Percentiles rank a stretch among this genome's conserved stretches.
Evolutionary conservation across 2,113 vertebrate genomes (phyloP).

Genomic region (Abramis brama): DNA sequence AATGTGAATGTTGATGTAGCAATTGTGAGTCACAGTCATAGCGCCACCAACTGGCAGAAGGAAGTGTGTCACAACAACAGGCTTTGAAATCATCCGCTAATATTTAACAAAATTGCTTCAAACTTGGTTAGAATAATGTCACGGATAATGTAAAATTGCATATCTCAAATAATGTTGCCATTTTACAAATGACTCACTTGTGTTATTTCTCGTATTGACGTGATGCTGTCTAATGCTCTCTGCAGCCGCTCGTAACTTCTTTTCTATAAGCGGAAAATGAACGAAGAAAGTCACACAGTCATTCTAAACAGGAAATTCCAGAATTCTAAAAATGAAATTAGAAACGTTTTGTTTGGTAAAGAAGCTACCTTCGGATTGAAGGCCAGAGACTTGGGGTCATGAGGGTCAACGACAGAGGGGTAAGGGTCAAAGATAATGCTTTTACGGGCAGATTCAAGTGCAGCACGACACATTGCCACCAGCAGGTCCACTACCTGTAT

Average conservation of each 20-base stretch:
- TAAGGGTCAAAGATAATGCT: conserved; percentile 97
- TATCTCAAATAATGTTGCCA: background rate
- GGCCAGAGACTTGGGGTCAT: conserved; percentile 89
- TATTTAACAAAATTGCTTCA: background rate
- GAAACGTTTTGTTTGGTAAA: background rate
- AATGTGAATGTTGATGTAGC: background rate
- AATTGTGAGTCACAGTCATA: background rate
- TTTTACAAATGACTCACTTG: conserved; percentile 77
- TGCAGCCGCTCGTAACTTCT: conserved; percentile 93
- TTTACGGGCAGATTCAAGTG: conserved; percentile 93
- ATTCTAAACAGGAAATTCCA: background rate
- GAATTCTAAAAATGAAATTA: background rate
- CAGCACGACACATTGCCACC: conserved; percentile 95
- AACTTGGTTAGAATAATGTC: background rate
- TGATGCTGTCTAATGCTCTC: conserved; percentile 90
- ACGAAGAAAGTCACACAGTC: background rate
- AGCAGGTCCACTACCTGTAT: conserved; percentile 91
- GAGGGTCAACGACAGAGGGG: conserved; percentile 92
- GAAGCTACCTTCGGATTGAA: conserved; percentile 90
- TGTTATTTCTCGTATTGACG: conserved; percentile 92
- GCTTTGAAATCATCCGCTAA: background rate
- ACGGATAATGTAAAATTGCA: background rate
- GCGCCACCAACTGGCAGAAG: background rate
- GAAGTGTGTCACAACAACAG: background rate
- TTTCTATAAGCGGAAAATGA: conserved; percentile 73